Base-by-base conservation (phyloP, 2,113 vertebrate genomes). In the Cyanoliseus patagonus region DNA sequence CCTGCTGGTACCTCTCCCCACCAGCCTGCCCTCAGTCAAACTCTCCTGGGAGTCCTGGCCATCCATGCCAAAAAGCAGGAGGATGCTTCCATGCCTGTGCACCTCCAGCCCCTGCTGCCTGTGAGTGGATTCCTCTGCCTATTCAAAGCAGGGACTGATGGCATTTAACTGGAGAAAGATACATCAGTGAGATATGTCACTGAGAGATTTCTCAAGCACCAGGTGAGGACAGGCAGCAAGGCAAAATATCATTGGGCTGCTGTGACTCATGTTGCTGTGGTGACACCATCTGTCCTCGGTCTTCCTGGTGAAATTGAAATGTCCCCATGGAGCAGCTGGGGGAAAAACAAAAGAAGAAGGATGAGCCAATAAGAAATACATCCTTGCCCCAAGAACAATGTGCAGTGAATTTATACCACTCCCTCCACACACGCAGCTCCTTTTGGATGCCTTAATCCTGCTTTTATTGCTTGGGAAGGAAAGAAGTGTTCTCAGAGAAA, bases 1-100 rank as follows among this genome's bases (percentile, higher is more conserved):
- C 49, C 83, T 39, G 61, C 41, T 70, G 8, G 22, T 6, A 14
- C 59, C 59, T 53, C 69, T 37, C 3, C 37, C 24, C 20, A 2
- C 30, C 2, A 18, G 24, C 35, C 67, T 39, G n/a, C 42, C 23
- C 35, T 11, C 66, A 7, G 41, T 23, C 23, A 33, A n/a, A 31
- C 44, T 46, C 20, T 13, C 49, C 1, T 49, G 18, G 33, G 33
- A 6, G 33, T 23, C 7, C 37, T 79, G 53, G 27, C 7, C 20
- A 33, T 15, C 57, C 20, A 0, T 4, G 5, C 33, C 30, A 20
- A 7, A 30, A 23, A 0, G 0, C 19, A 17, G 53, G 22, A 59
- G 41, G 42, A 49, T 25, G 52, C 42, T 76, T 23, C 30, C 30
- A 20, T 4, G 7, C 23, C 57, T 24, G 20, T 2, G 7, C 23